phyloP scores from a whole-genome alignment of 2,888 invertebrate genomes.

The Sepiola atlantica region DNA sequence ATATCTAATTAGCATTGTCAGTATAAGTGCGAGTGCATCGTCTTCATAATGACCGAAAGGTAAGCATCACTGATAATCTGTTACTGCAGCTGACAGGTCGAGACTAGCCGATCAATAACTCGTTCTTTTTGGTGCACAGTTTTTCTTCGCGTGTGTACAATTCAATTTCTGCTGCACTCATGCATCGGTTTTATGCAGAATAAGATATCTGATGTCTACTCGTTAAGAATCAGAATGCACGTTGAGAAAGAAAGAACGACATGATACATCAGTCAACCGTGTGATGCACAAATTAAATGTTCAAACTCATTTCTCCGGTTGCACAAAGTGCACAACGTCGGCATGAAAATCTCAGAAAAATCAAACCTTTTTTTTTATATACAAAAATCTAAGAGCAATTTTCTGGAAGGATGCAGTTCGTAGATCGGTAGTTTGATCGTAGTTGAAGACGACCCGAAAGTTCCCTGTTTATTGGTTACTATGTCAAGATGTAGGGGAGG shows the following conservation, averaged over 20 bases:
- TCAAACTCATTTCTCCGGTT: not conserved
- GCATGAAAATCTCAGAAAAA: not conserved
- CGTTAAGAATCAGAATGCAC: not conserved
- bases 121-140: not conserved
- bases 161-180: not conserved
- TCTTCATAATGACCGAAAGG: not conserved
- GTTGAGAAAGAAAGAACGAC: not conserved
- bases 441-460: no score
- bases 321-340: not conserved
- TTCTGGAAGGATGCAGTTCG: not conserved
- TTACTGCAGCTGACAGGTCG: not conserved
- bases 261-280: not conserved
- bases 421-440: no score
- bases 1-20: not conserved
- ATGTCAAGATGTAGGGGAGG: no score
- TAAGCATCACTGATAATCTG: not conserved
- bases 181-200: not conserved
- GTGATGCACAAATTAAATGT: not conserved
- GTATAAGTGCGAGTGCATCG: not conserved
- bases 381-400: not conserved
- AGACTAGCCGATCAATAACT: not conserved
- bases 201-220: not conserved
- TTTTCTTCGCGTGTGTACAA: not conserved
- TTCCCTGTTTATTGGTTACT: no score
- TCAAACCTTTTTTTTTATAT: not conserved